Evolutionary conservation across 2,888 invertebrate genomes (phyloP).

Genomic region (Euplagia quadripunctaria): DNA sequence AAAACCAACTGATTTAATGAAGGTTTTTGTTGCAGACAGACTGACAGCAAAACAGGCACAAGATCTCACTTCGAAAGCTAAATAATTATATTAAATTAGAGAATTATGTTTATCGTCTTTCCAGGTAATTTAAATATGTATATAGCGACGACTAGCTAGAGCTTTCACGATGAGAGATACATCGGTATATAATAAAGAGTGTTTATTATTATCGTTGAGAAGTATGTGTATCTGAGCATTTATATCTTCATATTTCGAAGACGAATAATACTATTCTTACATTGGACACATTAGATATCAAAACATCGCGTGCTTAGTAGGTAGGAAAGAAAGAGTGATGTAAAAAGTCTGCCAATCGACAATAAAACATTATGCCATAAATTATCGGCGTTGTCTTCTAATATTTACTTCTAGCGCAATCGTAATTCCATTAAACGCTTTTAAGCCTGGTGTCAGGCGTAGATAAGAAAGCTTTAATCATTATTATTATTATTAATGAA

Average conservation of each 20-base stretch:
- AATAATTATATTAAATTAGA: background rate
- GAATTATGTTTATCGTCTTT: background rate
- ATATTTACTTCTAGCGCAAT: conserved; percentile 11
- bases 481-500: no score
- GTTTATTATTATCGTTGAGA: conserved; percentile 13
- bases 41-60: background rate
- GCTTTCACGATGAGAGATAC: background rate
- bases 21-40: background rate
- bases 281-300: no score
- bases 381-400: conserved; percentile 7
- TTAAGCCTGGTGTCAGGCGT: conserved; percentile 4
- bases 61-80: conserved; percentile 4
- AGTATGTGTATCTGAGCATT: no score
- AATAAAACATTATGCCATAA: background rate
- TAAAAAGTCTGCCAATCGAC: no score
- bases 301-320: no score
- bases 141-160: background rate
- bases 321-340: no score
- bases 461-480: background rate
- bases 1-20: conserved; percentile 1
- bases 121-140: background rate
- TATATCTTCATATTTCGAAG: no score
- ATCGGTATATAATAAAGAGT: background rate
- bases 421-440: conserved; percentile 27
- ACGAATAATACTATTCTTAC: no score